phyloP scores from a whole-genome alignment of 2,888 invertebrate genomes.

The Polydrusus pterygomalis region DNA sequence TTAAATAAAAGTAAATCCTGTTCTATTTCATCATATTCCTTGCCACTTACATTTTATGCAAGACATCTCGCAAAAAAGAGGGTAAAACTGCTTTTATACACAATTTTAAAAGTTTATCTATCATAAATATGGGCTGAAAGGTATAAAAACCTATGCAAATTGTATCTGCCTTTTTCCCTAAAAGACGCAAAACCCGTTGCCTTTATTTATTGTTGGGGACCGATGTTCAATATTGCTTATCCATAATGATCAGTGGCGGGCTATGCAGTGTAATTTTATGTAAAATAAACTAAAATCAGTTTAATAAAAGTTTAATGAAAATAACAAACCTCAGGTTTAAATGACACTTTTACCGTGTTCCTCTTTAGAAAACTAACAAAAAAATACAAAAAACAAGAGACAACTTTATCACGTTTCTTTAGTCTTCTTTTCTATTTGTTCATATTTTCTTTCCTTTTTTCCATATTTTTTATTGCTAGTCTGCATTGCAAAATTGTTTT shows the following conservation, averaged over 20 bases:
- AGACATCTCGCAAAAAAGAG: neutral
- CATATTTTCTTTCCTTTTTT: too few relatives aligned
- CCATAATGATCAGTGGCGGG: constrained; percentile 16
- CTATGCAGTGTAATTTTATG: too few relatives aligned
- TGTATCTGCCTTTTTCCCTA: constrained; percentile 23
- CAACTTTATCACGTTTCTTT: too few relatives aligned
- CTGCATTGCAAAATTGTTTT: too few relatives aligned
- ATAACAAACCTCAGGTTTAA: too few relatives aligned
- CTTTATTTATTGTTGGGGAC: constrained; percentile 14
- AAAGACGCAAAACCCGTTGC: constrained; percentile 15
- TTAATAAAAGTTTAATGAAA: too few relatives aligned
- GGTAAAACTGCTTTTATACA: constrained; percentile 16
- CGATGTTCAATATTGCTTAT: constrained; percentile 9
- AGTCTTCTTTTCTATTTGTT: too few relatives aligned
- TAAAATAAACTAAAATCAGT: too few relatives aligned
- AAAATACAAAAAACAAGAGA: too few relatives aligned
- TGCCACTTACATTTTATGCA: constrained; percentile 12
- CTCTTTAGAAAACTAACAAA: too few relatives aligned
- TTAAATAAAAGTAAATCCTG: neutral
- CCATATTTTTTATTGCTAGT: too few relatives aligned
- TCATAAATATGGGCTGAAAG: constrained; percentile 24
- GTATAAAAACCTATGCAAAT: constrained; percentile 24
- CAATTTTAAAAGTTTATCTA: constrained; percentile 20
- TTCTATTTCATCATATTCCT: neutral
- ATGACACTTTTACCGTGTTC: too few relatives aligned